Evolutionary conservation across 2,113 vertebrate species (phyloP).

Genomic region (Sterna hirundo): DNA sequence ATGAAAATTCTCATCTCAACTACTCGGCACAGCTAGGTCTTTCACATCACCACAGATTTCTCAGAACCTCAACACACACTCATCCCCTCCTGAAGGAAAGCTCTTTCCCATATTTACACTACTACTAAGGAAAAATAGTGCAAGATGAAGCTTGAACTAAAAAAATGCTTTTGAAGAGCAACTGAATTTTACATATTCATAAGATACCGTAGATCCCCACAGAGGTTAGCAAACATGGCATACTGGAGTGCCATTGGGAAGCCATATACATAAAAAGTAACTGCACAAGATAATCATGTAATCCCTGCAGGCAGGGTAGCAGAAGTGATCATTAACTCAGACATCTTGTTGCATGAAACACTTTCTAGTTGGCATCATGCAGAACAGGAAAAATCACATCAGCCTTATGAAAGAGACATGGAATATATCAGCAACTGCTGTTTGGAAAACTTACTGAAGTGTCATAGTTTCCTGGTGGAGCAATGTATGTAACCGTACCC

Average conservation of each 20-base stretch:
- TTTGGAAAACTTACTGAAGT: conserved; percentile 81
- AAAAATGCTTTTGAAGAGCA: neutral
- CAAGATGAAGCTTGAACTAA: neutral
- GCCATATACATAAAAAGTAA: neutral
- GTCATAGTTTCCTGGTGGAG: conserved; percentile 91
- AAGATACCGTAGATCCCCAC: neutral
- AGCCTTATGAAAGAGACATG: neutral
- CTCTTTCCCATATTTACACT: neutral
- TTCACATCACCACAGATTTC: neutral
- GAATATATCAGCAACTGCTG: neutral
- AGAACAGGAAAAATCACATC: neutral
- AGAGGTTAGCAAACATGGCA: neutral
- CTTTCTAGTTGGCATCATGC: neutral
- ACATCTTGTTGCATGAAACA: neutral
- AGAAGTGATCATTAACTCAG: neutral
- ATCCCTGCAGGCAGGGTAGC: neutral
- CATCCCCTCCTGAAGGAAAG: rapidly evolving
- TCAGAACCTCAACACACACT: neutral
- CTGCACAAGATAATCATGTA: neutral
- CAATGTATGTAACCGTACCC: conserved; percentile 94
- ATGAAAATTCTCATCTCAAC: neutral
- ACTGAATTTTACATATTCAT: neutral
- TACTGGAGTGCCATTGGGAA: neutral
- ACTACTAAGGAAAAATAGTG: neutral
- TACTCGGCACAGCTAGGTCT: neutral